Evolutionary conservation across 35 echinoderm and acorn worm genomes (phyloP), one percentile per base, ranked within the genome.

Genomic region (Hemicentrotus pulcherrimus): DNA sequence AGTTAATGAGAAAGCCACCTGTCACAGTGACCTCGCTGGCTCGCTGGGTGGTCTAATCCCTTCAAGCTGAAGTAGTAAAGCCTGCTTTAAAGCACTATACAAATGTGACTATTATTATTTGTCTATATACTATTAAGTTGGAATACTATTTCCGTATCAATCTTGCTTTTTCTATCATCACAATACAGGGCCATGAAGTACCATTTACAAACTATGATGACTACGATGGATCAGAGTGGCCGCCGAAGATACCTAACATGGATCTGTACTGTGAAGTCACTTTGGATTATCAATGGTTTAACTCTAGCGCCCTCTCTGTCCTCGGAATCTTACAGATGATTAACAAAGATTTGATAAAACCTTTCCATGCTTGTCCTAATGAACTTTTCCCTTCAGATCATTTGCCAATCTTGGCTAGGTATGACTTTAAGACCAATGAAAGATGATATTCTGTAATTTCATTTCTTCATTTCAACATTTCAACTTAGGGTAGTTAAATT

Each of bases 181-280:
- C 7, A 22, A 90, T 93, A 8, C 91, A 93, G 91, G 91, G 91
- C 5, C n/a, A 58, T 47, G 91, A 93, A 58, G 28, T 52, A 46
- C 91, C 91, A 13, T 93, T 93, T 13, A 46, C 91, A 47, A 93
- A 93, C 91, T 93, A 93, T 28, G 91, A 93, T 58, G 91, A 93
- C 28, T 93, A 55, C 30, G 13, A 31, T 13, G 91, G 91, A 4
- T 32, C 32, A 12, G 91, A 93, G 48, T 93, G 91, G 91, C 91
- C 91, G 2, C 91, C 91, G 1, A 93, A 58, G 46, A 58, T 93
- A 48, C 91, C 91, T 3, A 32, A 46, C 11, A 93, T 93, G 91
- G 91, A 93, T 58, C 91, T 93, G 2, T 93, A 93, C 30, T 93
- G 91, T 58, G 91, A 93, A 58, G 91, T 93, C 30, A 28, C 47